Conservation (phyloP, 1,140 invertebrate species). For the Drosophila littoralis region DNA sequence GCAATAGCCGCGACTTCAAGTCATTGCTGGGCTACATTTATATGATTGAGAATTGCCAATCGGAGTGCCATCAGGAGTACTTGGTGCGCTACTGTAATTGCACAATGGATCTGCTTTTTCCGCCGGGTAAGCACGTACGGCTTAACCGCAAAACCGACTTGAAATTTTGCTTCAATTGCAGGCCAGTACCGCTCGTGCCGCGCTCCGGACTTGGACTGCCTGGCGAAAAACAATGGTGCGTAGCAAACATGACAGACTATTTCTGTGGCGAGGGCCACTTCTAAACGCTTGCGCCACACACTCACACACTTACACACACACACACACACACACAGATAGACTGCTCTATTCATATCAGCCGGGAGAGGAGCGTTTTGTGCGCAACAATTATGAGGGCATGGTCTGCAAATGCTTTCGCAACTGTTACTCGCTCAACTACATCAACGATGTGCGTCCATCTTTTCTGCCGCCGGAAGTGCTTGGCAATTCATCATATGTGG, state of each 20-base stretch:
- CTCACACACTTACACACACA: conserved; percentile 32
- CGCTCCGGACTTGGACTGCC: conserved; percentile 68
- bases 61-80: conserved; percentile 82
- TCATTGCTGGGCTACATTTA: conserved; percentile 72
- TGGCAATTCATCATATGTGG: conserved; percentile 70
- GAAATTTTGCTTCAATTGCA: conserved; percentile 31
- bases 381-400: conserved; percentile 68
- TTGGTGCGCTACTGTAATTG: conserved; percentile 79
- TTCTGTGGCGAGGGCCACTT: neutral
- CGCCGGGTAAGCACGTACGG: conserved; percentile 72
- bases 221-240: conserved; percentile 73
- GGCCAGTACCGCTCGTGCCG: conserved; percentile 70
- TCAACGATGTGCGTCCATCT: conserved; percentile 73
- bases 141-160: conserved; percentile 30
- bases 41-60: conserved; percentile 81
- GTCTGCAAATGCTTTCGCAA: conserved; percentile 79
- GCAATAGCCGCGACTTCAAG: conserved; percentile 59
- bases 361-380: conserved; percentile 66
- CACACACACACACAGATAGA: conserved; percentile 39
- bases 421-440: conserved; percentile 78
- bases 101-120: conserved; percentile 80
- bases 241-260: conserved; percentile 4
- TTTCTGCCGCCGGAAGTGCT: conserved; percentile 67
- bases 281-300: conserved; percentile 25
- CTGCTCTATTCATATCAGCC: conserved; percentile 67